Evolutionary conservation across 2,113 vertebrate genomes (phyloP).

Genomic region (Burhinus oedicnemus): DNA sequence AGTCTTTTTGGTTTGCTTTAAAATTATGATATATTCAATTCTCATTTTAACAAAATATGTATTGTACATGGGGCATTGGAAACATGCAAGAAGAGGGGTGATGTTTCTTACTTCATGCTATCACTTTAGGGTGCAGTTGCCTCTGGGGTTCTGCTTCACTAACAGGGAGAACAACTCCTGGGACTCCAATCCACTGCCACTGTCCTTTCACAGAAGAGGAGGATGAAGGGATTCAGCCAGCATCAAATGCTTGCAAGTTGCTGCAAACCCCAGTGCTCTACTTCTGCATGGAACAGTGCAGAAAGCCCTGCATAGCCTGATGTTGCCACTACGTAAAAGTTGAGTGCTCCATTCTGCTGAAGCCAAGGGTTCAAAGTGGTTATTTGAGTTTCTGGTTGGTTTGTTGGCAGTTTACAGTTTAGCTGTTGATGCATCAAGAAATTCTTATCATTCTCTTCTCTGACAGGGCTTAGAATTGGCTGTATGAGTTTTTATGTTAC

Average conservation of each 20-base stretch:
- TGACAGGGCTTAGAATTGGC: not conserved
- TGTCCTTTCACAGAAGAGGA: not conserved
- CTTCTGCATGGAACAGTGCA: not conserved
- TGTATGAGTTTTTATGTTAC: not conserved
- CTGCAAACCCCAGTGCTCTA: not conserved
- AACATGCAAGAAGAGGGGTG: not conserved
- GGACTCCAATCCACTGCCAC: not conserved
- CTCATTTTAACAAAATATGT: not conserved
- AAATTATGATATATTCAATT: not conserved
- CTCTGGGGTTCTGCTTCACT: not conserved
- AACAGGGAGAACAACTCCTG: not conserved
- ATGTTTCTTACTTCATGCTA: not conserved
- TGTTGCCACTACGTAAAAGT: not conserved
- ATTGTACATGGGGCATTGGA: not conserved
- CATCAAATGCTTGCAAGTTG: not conserved
- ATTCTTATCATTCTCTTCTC: not conserved
- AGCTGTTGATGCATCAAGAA: not conserved
- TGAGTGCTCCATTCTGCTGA: not conserved
- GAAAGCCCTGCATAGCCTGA: not conserved
- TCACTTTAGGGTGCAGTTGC: not conserved
- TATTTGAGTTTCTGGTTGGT: not conserved
- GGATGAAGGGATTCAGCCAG: not conserved
- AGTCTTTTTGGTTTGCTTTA: constrained; percentile 4
- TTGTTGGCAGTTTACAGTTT: not conserved
- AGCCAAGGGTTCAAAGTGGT: not conserved